Evolutionary conservation across 2,797 vertebrate species (phyloP).

Genomic region (Petrocephalus sullivani): DNA sequence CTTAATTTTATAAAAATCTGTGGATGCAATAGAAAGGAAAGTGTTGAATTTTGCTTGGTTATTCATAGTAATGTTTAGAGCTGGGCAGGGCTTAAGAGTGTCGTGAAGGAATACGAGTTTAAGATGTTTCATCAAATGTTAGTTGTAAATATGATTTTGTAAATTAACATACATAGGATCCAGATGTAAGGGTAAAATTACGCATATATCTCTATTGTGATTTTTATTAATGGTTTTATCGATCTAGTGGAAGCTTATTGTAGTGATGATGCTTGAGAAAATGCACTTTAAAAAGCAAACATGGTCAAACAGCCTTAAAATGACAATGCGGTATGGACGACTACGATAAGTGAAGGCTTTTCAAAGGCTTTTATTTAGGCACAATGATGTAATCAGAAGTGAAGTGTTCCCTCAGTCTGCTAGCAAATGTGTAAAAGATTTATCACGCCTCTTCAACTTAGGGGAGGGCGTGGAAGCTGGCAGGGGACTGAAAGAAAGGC

Average conservation of each 20-base stretch:
- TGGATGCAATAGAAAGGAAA: too few species aligned
- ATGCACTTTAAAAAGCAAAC: not conserved
- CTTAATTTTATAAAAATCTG: too few species aligned
- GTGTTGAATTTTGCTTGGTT: too few species aligned
- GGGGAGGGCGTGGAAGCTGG: slow-evolving; percentile 38
- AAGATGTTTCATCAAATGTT: not conserved
- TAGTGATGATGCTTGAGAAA: not conserved
- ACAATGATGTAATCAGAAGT: slow-evolving; percentile 65
- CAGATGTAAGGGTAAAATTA: not conserved
- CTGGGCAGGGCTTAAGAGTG: too few species aligned
- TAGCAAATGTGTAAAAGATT: slow-evolving; percentile 60
- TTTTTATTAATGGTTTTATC: not conserved
- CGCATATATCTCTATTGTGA: not conserved
- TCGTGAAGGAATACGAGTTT: not conserved
- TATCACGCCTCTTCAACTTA: slow-evolving; percentile 45
- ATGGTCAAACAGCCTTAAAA: slow-evolving; percentile 38
- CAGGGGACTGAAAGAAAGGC: slow-evolving; percentile 24
- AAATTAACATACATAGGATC: not conserved
- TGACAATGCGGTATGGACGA: slow-evolving; percentile 24
- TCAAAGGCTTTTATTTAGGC: slow-evolving; percentile 38
- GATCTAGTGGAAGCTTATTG: not conserved
- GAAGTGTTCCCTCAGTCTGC: slow-evolving; percentile 56
- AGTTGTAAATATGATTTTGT: not conserved
- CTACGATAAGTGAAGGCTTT: slow-evolving; percentile 26
- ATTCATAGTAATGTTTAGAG: too few species aligned